Evolutionary conservation across 2,113 vertebrate species (phyloP).

Genomic region (Maccullochella peelii): DNA sequence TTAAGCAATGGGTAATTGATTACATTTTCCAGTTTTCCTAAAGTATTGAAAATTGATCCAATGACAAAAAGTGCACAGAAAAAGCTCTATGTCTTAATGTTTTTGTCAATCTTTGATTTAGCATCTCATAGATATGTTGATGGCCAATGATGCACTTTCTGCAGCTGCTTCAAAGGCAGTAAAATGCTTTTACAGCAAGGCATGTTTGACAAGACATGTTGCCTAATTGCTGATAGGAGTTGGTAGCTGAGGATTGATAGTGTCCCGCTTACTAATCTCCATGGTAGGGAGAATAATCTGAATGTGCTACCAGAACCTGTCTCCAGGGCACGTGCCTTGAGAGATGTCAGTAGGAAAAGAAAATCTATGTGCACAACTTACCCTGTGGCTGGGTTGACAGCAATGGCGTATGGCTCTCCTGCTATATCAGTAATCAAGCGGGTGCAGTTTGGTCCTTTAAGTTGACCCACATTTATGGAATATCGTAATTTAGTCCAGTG

Average conservation of each 20-base stretch:
- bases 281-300: neutral
- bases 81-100: neutral
- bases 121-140: neutral
- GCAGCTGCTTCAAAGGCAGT: neutral
- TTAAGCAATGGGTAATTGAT: neutral
- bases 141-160: neutral
- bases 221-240: neutral
- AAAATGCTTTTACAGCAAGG: neutral
- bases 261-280: neutral
- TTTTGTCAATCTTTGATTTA: neutral
- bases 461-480: constrained; percentile 95
- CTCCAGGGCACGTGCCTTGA: neutral
- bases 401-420: constrained; percentile 96
- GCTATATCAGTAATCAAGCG: constrained; percentile 95
- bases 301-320: neutral
- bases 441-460: constrained; percentile 95
- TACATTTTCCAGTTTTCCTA: neutral
- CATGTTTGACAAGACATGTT: neutral
- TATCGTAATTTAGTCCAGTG: constrained; percentile 98
- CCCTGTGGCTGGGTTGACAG: constrained; percentile 94
- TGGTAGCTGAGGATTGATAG: neutral
- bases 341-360: neutral
- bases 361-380: constrained; percentile 71
- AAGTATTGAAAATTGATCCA: neutral
- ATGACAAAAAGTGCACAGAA: neutral